Conservation (phyloP, 2,113 vertebrate genomes). For the Corythaixoides concolor region DNA sequence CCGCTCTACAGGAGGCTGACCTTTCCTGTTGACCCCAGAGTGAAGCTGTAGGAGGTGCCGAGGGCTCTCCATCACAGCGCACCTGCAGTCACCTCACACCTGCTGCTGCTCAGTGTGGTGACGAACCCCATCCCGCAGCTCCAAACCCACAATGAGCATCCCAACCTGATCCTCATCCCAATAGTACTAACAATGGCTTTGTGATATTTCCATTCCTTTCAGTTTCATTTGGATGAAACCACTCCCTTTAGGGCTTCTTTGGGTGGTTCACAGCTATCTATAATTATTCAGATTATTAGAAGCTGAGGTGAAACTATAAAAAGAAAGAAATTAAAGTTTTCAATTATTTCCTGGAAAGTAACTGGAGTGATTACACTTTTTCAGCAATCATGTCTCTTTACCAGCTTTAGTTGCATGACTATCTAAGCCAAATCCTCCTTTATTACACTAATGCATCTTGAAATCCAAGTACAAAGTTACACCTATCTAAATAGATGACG, state of each 20-base stretch:
- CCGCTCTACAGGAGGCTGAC: background rate
- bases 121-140: background rate
- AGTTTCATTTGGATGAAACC: background rate
- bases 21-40: background rate
- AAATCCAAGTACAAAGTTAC: background rate
- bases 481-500: background rate
- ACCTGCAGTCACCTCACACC: background rate
- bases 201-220: background rate
- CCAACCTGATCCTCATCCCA: background rate
- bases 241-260: background rate
- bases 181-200: background rate
- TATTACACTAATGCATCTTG: background rate
- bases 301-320: background rate
- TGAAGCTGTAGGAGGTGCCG: background rate
- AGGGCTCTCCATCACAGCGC: fast-evolving
- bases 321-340: background rate
- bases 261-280: background rate
- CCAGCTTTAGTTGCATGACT: background rate
- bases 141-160: background rate
- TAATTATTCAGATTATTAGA: background rate
- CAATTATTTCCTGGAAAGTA: background rate
- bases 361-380: background rate
- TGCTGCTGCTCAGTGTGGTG: background rate
- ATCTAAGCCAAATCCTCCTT: background rate
- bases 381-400: background rate